Evolutionary conservation across 2,113 vertebrate species (phyloP), one percentile per base, ranked within the genome.

Genomic region (Mesoclemmys tuberculata): DNA sequence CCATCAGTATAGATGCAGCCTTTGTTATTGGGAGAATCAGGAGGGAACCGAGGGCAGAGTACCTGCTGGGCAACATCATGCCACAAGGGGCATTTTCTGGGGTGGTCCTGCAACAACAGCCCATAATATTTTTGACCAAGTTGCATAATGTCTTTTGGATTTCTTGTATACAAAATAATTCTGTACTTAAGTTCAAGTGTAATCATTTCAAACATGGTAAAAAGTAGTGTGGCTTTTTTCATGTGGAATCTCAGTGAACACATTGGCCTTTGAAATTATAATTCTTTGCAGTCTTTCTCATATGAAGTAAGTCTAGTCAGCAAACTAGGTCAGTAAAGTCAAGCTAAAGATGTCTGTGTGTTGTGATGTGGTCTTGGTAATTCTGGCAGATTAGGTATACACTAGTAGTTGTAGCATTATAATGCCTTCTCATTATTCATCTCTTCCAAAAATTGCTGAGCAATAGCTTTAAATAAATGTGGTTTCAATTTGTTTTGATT

Each of bases 321-420:
- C 51, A 86, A 77, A 44, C 22, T 5, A 74, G 85, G 92, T 68
- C 84, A 88, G 35, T 41, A 58, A 27, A 94, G 92, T 89, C 92
- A 74, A 27, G 61, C 58, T 90, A 13, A 56, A 49, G 14, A 77
- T 55, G 31, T 80, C 38, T n/a, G 2, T 38, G 10, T 41, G 49
- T n/a, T 84, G 29, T 80, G 95, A 84, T 93, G 82, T 93, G 94
- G 92, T 56, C 90, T 84, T 56, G 93, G 19, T 96, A 83, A 82
- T 93, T 94, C 84, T 52, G n/a, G 2, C 0, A 87, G 85, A 90
- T 94, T 85, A 89, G 85, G 94, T 90, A 80, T 85, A 38, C 87
- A 19, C 68, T 58, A 54, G 80, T 48, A 80, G 87, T 71, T 89
- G 61, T 52, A 88, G 31, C 84, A 87, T 78, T 41, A 24, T 87